phyloP scores from a whole-genome alignment of 2,888 invertebrate genomes.

The Furcula furcula region DNA sequence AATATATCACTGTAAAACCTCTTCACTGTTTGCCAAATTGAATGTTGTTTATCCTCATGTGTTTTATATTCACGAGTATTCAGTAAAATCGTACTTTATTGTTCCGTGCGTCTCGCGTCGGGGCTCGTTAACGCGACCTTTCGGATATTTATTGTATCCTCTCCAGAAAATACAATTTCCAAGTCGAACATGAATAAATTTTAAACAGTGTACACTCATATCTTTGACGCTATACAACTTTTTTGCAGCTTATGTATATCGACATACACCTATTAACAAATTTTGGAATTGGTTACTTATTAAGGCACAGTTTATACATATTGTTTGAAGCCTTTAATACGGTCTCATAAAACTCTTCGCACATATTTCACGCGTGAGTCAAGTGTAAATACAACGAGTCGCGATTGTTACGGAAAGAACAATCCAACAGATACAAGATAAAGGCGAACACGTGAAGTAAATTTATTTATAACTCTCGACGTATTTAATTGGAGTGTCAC shows the following conservation, averaged over 20 bases:
- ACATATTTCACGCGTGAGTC: constrained; percentile 50
- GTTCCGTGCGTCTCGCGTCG: constrained; percentile 67
- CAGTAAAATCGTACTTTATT: constrained; percentile 71
- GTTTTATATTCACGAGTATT: constrained; percentile 58
- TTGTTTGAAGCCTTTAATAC: constrained; percentile 25
- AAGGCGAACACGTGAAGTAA: constrained; percentile 63
- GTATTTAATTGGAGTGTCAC: constrained; percentile 69
- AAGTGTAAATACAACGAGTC: constrained; percentile 56
- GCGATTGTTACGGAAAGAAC: constrained; percentile 67
- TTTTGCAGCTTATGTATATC: no score
- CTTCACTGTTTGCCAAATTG: constrained; percentile 50
- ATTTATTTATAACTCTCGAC: constrained; percentile 60
- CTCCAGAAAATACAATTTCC: constrained; percentile 77
- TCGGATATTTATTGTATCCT: constrained; percentile 78
- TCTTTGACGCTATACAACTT: constrained; percentile 25
- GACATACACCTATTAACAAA: no score
- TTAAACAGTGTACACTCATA: constrained; percentile 50
- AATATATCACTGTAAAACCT: constrained; percentile 31
- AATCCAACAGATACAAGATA: constrained; percentile 71
- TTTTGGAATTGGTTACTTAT: no score
- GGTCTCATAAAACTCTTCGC: constrained; percentile 29
- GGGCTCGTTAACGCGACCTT: constrained; percentile 79
- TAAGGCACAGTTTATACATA: no score
- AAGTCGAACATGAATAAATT: constrained; percentile 68
- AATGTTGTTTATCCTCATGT: constrained; percentile 45